Percentiles rank a stretch among this genome's conserved stretches.
Evolutionary conservation across 2,888 invertebrate genomes (phyloP).

Genomic region (Keiferia lycopersicella): DNA sequence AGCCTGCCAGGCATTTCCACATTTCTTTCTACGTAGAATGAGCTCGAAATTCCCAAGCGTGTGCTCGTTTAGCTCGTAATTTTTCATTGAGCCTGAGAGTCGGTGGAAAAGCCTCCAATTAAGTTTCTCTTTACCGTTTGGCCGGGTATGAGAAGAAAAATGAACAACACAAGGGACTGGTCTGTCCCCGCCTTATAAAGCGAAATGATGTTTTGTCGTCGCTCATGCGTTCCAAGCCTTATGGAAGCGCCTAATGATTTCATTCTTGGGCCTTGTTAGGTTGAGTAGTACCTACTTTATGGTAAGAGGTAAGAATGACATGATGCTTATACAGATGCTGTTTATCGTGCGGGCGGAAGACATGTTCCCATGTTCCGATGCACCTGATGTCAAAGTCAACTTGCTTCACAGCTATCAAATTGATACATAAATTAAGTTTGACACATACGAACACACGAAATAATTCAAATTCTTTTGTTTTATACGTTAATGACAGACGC

Average conservation of each 20-base stretch:
- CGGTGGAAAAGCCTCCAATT: conserved; percentile 78
- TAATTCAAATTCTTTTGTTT: too few relatives aligned
- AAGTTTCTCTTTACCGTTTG: conserved; percentile 80
- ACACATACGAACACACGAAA: too few relatives aligned
- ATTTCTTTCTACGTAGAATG: conserved; percentile 69
- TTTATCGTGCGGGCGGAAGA: neutral
- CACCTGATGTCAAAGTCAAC: too few relatives aligned
- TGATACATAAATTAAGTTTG: too few relatives aligned
- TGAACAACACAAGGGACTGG: conserved; percentile 72
- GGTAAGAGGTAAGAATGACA: too few relatives aligned
- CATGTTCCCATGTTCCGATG: too few relatives aligned
- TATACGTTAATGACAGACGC: too few relatives aligned
- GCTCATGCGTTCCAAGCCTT: conserved; percentile 28
- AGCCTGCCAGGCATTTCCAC: conserved; percentile 64
- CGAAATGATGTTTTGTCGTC: conserved; percentile 52
- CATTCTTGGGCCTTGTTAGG: conserved; percentile 8
- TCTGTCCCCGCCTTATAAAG: conserved; percentile 49
- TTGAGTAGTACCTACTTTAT: neutral
- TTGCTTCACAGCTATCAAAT: too few relatives aligned
- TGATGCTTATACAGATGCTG: neutral
- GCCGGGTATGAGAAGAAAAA: conserved; percentile 71
- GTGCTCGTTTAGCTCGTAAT: conserved; percentile 80
- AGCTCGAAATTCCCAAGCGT: conserved; percentile 73
- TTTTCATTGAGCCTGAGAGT: conserved; percentile 80
- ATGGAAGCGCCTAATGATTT: conserved; percentile 24